Percentiles rank a stretch among this genome's conserved stretches.
Conservation (phyloP, 2,113 vertebrate species). For the Vulpes lagopus region DNA sequence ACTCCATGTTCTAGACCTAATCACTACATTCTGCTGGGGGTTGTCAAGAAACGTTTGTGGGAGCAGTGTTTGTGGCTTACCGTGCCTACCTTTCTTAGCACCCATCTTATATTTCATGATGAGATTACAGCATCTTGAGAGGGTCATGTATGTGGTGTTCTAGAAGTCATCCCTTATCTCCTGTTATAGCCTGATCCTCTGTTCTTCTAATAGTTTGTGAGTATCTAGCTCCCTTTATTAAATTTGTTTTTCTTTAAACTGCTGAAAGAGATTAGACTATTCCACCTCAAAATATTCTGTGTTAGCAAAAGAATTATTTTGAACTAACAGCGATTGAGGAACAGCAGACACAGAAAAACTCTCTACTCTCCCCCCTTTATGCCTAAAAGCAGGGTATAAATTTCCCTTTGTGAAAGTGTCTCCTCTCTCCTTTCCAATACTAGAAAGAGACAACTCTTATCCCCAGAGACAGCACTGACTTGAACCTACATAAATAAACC, state of each 20-base stretch:
- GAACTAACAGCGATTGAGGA: not conserved
- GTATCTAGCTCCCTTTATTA: not conserved
- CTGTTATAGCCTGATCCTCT: not conserved
- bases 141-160: not conserved
- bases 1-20: not conserved
- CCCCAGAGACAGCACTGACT: not conserved
- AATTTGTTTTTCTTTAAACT: conserved; percentile 3
- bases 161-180: not conserved
- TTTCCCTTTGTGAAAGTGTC: not conserved
- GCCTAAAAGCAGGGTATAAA: not conserved
- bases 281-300: not conserved
- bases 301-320: conserved; percentile 10
- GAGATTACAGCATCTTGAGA: not conserved
- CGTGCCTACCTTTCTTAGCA: not conserved
- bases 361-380: not conserved
- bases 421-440: not conserved
- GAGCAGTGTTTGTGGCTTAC: not conserved
- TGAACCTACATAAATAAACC: conserved; percentile 16
- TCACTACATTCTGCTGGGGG: not conserved
- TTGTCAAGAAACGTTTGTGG: not conserved
- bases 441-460: not conserved
- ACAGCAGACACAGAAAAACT: not conserved
- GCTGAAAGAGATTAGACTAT: not conserved
- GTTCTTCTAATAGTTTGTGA: not conserved
- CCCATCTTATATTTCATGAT: not conserved